Percentiles rank a stretch among this genome's conserved stretches.
Evolutionary conservation across 1,140 invertebrate genomes (phyloP).

Genomic region (Amphibalanus amphitrite): DNA sequence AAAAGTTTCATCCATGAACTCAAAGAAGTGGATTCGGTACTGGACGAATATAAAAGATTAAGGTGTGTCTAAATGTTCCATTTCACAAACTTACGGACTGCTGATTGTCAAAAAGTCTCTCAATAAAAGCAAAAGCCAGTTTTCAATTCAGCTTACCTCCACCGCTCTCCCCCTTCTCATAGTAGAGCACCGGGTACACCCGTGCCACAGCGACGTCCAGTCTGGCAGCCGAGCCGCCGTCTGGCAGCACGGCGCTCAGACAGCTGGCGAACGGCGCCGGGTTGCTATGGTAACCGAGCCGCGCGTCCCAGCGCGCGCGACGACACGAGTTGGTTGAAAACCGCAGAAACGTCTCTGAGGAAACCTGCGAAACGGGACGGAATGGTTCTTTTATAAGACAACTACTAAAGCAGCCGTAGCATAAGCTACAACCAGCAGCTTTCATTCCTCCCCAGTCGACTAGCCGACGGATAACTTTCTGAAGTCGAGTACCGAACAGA

Average conservation of each 20-base stretch:
- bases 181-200: neutral
- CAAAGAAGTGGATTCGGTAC: too few species aligned
- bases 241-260: neutral
- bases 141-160: neutral
- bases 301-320: neutral
- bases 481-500: too few species aligned
- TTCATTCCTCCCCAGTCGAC: too few species aligned
- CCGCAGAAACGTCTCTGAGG: neutral
- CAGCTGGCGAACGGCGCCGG: neutral
- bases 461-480: too few species aligned
- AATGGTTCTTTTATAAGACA: neutral
- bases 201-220: neutral
- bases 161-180: neutral
- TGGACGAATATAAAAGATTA: too few species aligned
- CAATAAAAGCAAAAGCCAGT: too few species aligned
- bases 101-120: too few species aligned
- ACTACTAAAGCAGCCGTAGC: too few species aligned
- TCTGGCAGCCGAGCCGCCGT: neutral
- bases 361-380: neutral
- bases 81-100: neutral
- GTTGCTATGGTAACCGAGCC: neutral
- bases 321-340: slow-evolving; percentile 1
- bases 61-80: too few species aligned
- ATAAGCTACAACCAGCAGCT: too few species aligned
- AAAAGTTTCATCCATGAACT: too few species aligned